A percentile compares a stretch with the other conserved stretches of the same genome.
phyloP scores from a whole-genome alignment of 2,888 invertebrate species.

The Tortrix viridana region DNA sequence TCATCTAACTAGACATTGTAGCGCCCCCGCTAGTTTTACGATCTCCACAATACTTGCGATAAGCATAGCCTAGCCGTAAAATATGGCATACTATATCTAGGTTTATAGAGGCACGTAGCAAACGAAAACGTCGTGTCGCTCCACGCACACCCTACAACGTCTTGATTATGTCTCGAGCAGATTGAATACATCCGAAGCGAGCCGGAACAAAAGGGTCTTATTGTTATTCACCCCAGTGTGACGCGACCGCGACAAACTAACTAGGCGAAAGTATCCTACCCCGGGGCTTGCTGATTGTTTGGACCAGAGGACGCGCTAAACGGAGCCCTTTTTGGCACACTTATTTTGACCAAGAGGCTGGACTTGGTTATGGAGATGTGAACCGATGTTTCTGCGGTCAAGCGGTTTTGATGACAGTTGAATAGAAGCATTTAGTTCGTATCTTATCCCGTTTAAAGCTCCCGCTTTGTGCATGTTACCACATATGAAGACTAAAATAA shows the following conservation, averaged over 20 bases:
- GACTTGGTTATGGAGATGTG: slow-evolving; percentile 7
- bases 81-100: slow-evolving; percentile 33
- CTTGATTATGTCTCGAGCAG: slow-evolving; percentile 73
- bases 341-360: slow-evolving; percentile 12
- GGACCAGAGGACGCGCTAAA: slow-evolving; percentile 30
- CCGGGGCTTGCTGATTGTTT: slow-evolving; percentile 46
- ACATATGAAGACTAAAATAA: slow-evolving; percentile 6
- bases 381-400: too few species aligned
- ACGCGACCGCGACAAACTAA: slow-evolving; percentile 68
- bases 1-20: background rate
- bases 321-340: slow-evolving; percentile 35
- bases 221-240: slow-evolving; percentile 79
- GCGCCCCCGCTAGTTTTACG: slow-evolving; percentile 15
- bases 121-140: slow-evolving; percentile 51
- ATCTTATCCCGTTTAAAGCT: too few species aligned
- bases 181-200: slow-evolving; percentile 73
- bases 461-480: too few species aligned
- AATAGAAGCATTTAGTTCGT: too few species aligned
- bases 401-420: too few species aligned
- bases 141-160: slow-evolving; percentile 58
- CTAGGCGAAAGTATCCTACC: slow-evolving; percentile 61
- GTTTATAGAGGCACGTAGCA: slow-evolving; percentile 25
- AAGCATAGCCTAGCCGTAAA: slow-evolving; percentile 36
- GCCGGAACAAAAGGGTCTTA: slow-evolving; percentile 75
- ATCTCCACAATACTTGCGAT: slow-evolving; percentile 18